Evolutionary conservation across 2,113 vertebrate genomes (phyloP).

Genomic region (Haemorhous mexicanus): DNA sequence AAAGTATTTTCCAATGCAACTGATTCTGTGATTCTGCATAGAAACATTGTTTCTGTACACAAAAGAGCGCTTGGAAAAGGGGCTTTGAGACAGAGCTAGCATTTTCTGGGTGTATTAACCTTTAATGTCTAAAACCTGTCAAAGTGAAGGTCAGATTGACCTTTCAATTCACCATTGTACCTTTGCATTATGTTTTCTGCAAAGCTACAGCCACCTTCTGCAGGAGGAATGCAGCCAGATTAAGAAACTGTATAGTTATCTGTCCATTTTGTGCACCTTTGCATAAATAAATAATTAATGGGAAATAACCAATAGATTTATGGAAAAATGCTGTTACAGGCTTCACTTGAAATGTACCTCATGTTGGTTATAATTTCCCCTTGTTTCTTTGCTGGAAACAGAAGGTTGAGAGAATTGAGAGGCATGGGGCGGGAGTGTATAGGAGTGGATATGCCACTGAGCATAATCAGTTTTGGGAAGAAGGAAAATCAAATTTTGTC

Average conservation of each 20-base stretch:
- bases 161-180: background rate
- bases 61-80: background rate
- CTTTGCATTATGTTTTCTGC: background rate
- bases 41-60: background rate
- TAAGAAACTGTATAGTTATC: background rate
- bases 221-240: background rate
- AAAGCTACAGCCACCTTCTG: background rate
- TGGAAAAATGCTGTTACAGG: background rate
- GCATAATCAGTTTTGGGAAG: background rate
- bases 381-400: background rate
- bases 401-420: background rate
- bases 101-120: background rate
- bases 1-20: background rate
- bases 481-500: background rate
- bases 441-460: background rate
- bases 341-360: background rate
- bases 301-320: background rate
- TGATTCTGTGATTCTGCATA: background rate
- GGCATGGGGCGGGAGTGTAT: background rate
- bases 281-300: background rate
- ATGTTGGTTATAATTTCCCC: background rate
- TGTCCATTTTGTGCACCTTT: background rate
- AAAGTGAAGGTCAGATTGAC: slow-evolving; percentile 11
- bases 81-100: background rate
- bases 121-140: slow-evolving; percentile 18